phyloP scores from a whole-genome alignment of 2,113 vertebrate genomes.

The Stomatorhinus ivindoensis region DNA sequence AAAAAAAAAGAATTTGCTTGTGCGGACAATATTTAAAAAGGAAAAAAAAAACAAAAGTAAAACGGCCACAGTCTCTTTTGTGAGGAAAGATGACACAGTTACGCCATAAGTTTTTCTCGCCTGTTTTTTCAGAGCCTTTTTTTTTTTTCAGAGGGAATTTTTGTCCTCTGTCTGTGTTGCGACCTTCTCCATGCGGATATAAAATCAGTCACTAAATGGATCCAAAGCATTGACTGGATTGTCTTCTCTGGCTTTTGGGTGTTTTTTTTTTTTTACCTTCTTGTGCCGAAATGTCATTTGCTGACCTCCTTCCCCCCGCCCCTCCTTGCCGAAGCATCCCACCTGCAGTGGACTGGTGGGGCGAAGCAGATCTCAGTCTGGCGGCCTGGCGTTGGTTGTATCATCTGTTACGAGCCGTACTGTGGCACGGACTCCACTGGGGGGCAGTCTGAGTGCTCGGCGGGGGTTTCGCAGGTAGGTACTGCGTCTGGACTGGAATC shows the following conservation, averaged over 20 bases:
- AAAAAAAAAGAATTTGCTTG: constrained; percentile 15
- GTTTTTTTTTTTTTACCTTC: constrained; percentile 6
- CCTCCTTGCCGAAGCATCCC: constrained; percentile 13
- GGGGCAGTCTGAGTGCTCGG: constrained; percentile 48
- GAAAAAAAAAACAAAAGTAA: constrained; percentile 13
- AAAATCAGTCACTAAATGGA: constrained; percentile 34
- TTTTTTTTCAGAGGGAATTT: constrained; percentile 20
- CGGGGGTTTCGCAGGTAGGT: constrained; percentile 27
- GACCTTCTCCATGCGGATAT: constrained; percentile 38
- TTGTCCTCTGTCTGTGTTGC: constrained; percentile 22
- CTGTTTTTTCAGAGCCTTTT: constrained; percentile 16
- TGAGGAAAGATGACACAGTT: constrained; percentile 12
- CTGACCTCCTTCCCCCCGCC: not conserved
- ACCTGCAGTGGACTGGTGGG: not conserved
- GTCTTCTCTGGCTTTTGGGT: constrained; percentile 22
- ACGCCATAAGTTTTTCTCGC: constrained; percentile 1
- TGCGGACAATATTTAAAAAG: not conserved
- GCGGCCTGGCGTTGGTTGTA: not conserved
- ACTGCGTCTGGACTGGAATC: constrained; percentile 5
- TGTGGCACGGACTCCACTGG: constrained; percentile 33
- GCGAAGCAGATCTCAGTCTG: not conserved
- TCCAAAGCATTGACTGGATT: constrained; percentile 38
- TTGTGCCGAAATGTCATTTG: constrained; percentile 20
- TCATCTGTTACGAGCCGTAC: constrained; percentile 25
- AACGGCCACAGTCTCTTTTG: constrained; percentile 12